Evolutionary conservation across 1,140 invertebrate species (phyloP).

Genomic region (Philotrypesis tridentata): DNA sequence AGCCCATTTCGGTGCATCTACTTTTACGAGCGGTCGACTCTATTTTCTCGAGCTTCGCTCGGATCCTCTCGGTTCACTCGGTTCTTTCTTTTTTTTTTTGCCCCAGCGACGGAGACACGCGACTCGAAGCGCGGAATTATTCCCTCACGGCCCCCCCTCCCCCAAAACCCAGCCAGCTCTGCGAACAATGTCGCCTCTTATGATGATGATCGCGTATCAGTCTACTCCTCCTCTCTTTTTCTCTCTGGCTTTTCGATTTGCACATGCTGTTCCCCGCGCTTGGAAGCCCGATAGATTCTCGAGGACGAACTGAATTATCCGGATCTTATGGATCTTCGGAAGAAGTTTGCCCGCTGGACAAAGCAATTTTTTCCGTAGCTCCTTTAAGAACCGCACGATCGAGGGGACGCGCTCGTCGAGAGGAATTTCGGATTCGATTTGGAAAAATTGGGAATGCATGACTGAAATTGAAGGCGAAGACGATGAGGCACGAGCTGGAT

Average conservation of each 20-base stretch:
- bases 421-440: too few species aligned
- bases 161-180: neutral
- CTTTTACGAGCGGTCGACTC: slow-evolving; percentile 37
- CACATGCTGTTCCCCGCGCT: neutral
- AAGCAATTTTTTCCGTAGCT: neutral
- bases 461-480: neutral
- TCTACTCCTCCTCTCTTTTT: neutral
- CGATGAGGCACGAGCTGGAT: neutral
- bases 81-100: neutral
- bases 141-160: neutral
- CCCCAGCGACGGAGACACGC: neutral
- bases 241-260: neutral
- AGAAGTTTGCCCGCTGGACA: neutral
- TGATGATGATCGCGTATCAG: slow-evolving; percentile 3
- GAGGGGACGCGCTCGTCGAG: too few species aligned
- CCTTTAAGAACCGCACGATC: too few species aligned
- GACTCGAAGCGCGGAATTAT: neutral
- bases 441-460: neutral
- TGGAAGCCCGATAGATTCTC: neutral
- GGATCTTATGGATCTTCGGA: neutral
- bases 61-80: neutral
- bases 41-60: slow-evolving; percentile 25
- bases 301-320: neutral
- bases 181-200: neutral
- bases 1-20: slow-evolving; percentile 34